Base-by-base conservation (phyloP, 1,140 invertebrate genomes). In the Zaprionus ornatus region DNA sequence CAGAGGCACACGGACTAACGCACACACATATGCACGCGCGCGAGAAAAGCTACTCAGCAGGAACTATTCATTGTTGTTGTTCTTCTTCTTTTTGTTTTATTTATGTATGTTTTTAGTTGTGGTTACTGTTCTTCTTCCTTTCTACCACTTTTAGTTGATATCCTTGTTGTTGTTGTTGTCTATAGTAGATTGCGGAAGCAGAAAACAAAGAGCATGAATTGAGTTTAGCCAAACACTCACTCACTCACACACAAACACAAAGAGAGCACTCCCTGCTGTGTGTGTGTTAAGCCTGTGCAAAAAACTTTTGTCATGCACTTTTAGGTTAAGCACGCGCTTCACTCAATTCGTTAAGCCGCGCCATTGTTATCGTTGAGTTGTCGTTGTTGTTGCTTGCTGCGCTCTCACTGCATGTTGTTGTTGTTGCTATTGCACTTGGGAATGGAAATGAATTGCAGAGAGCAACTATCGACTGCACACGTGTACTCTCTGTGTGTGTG, bases 241-340 rank as follows among this genome's bases (percentile, higher is more conserved):
- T 50, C 45, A 56, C 25, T 60, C 55, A 63, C 25, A 52, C 27
- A 70, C 10, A 32, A 52, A 29, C n/a, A 19, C 40, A 54, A 29
- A 37, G 9, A 40, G 56, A 35, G 35, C 45, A 21, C 27, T 12
- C 25, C 10, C 27, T 19, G 27, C 48, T 10, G 67, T 63, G 32
- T 60, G 45, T 72, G 59, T 65, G 56, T 63, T 50, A 19, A 21
- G 61, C 54, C 15, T 45, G 40, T 45, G n/a, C 40, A 45, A 45
- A 21, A 73, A 60, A 66, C 66, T 80, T 63, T 79, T 76, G 72
- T 69, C 68, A 65, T 84, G 69, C 72, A 85, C 68, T 90, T 88
- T 88, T 88, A 90, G 85, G 85, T 88, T 88, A 88, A 88, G 85
- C 85, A 90, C 85, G 57, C 85, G 84, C 72, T 88, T 85, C 85